Evolutionary conservation across 2,113 vertebrate species (phyloP), one percentile per base, ranked within the genome.

Genomic region (Scomber japonicus): DNA sequence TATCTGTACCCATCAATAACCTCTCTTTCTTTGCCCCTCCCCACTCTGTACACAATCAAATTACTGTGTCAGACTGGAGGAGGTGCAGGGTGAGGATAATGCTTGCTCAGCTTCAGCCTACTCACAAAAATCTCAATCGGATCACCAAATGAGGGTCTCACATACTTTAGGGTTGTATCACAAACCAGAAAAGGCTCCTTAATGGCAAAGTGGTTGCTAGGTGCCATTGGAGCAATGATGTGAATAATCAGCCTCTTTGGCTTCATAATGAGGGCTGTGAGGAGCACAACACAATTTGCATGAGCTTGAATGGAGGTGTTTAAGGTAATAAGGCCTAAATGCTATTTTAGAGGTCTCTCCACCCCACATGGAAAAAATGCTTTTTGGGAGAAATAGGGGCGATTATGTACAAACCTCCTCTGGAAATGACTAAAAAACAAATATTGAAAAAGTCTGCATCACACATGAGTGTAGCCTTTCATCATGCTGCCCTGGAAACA

Each of bases 161-260:
- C 83, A 73, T 61, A 24, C 81, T 83, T n/a, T 40, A 51, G 31
- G 56, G 31, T 51, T 60, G 31, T 50, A 62, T 72, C 74, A 66
- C 2, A 0, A 27, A 64, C 21, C 65, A 50, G 64, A 60, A 65
- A 82, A 82, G 70, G 60, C 65, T 78, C 45, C 62, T 86, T 12
- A 2, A 59, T 13, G 50, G 62, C 15, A 66, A 82, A 78, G 80
- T 69, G 81, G 92, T 92, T 92, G 86, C 90, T 88, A 92, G 86
- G 88, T 89, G 86, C 85, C 31, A 65, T 71, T 77, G 85, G 68
- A 89, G 82, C 77, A 88, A 92, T 80, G 78, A 87, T 86, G 83
- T 82, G 83, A 88, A 88, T 90, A 91, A 91, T 90, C 77, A 88
- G 84, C 80, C 81, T 83, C 77, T 88, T 60, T 74, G 85, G 82